Evolutionary conservation across 2,797 vertebrate genomes (phyloP).

Genomic region (Anas acuta): DNA sequence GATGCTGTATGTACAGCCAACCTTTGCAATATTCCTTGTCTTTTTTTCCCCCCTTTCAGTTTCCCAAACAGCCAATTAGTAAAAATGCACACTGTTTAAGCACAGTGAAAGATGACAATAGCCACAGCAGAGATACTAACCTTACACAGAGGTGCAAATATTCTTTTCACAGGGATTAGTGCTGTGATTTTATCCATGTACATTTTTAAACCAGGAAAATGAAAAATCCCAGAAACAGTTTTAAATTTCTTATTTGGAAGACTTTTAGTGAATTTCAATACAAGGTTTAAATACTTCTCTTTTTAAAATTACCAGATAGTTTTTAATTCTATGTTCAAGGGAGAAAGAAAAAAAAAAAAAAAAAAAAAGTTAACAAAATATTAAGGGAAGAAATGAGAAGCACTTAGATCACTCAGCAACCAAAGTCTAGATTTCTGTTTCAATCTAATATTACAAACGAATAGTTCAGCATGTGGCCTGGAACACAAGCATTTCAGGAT

Average conservation of each 20-base stretch:
- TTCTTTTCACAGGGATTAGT: neutral
- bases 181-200: neutral
- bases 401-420: neutral
- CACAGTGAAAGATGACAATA: constrained; percentile 27
- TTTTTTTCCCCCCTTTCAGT: fast-evolving
- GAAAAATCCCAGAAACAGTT: neutral
- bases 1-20: neutral
- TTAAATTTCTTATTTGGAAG: neutral
- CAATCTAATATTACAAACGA: neutral
- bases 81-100: constrained; percentile 29
- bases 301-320: neutral
- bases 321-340: neutral
- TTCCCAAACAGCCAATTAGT: constrained; percentile 1
- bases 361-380: too few species aligned
- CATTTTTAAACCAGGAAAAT: neutral
- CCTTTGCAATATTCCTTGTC: neutral
- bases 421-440: neutral
- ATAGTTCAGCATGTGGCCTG: neutral
- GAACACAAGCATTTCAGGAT: neutral
- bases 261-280: neutral
- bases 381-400: too few species aligned
- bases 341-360: neutral
- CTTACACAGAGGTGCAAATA: constrained; percentile 22
- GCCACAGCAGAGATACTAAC: constrained; percentile 4
- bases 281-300: neutral